Evolutionary conservation across 2,888 invertebrate species (phyloP), one percentile per base, ranked within the genome.

Genomic region (Agapetus fuscipes): DNA sequence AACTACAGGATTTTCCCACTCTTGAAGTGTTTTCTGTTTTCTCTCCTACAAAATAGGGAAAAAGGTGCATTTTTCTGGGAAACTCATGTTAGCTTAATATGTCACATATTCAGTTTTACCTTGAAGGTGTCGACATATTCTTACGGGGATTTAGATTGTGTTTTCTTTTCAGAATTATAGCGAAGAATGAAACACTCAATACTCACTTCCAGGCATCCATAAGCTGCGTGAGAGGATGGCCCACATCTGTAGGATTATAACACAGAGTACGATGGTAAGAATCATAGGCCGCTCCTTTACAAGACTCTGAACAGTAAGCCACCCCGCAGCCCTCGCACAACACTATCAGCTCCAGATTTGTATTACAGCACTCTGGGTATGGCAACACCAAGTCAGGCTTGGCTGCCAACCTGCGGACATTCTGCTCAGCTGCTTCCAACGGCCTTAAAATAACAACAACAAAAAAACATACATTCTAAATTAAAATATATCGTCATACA

Each of bases 121-220:
- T n/a, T n/a, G n/a, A n/a, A n/a, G n/a, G n/a, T n/a, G n/a, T n/a
- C n/a, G n/a, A n/a, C n/a, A n/a, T n/a, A n/a, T n/a, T n/a, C n/a
- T n/a, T n/a, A n/a, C n/a, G n/a, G n/a, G n/a, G n/a, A n/a, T n/a
- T n/a, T n/a, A n/a, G n/a, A n/a, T n/a, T n/a, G n/a, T n/a, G n/a
- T n/a, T n/a, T n/a, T n/a, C n/a, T n/a, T n/a, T n/a, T n/a, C n/a
- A n/a, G n/a, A n/a, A n/a, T n/a, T n/a, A n/a, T n/a, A n/a, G n/a
- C n/a, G n/a, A n/a, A n/a, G n/a, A n/a, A n/a, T n/a, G n/a, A n/a
- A n/a, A n/a, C n/a, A n/a, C n/a, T n/a, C n/a, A n/a, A n/a, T n/a
- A 64, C 74, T 68, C 62, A 86, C 83, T 89, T 93, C 95, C 95
- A 95, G 15, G 78, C 77, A 54, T 91, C 89, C 50, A 83, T 75